These are phyloP conservation scores for Mormyrus proboscirostris DNA, from an alignment of 2,797 vertebrate species.

Conservation along the genomic window DNA sequence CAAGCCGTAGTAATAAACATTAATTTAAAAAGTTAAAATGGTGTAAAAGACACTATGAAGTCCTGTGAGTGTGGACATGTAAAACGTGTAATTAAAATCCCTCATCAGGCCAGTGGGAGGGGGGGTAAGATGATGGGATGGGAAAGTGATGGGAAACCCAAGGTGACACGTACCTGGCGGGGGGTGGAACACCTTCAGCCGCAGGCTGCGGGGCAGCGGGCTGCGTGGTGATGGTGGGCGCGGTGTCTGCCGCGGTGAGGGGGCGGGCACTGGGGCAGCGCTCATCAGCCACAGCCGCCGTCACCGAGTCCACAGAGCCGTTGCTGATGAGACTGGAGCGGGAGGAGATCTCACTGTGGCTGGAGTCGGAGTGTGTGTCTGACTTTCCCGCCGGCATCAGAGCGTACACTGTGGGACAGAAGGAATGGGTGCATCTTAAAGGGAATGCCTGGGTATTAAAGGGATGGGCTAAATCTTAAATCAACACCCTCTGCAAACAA, in stretches of 20 bases:
- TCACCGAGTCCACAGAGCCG: constrained; percentile 83
- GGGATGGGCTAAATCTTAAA: background rate
- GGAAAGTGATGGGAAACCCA: background rate
- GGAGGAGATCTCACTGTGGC: constrained; percentile 92
- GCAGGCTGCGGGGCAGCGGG: constrained; percentile 41
- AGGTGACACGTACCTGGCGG: constrained; percentile 21
- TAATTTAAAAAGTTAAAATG: constrained; percentile 50
- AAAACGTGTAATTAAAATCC: background rate
- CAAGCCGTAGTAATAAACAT: constrained; percentile 35
- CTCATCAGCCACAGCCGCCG: constrained; percentile 66
- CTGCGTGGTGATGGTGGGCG: background rate
- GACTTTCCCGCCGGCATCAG: constrained; percentile 70
- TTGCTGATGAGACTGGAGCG: constrained; percentile 85
- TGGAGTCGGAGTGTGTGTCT: constrained; percentile 86
- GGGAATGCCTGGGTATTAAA: background rate
- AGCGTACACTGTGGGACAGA: constrained; percentile 60
- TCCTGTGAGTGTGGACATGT: constrained; percentile 31
- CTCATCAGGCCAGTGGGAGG: background rate
- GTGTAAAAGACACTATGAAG: constrained; percentile 27
- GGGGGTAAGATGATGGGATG: no score
- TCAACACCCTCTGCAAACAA: background rate
- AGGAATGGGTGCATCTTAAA: background rate
- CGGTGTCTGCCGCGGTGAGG: background rate
- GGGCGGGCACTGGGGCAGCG: constrained; percentile 49
- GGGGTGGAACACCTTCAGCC: constrained; percentile 54